phyloP scores from a whole-genome alignment of 2,888 invertebrate species.

The Cylindroiulus punctatus region DNA sequence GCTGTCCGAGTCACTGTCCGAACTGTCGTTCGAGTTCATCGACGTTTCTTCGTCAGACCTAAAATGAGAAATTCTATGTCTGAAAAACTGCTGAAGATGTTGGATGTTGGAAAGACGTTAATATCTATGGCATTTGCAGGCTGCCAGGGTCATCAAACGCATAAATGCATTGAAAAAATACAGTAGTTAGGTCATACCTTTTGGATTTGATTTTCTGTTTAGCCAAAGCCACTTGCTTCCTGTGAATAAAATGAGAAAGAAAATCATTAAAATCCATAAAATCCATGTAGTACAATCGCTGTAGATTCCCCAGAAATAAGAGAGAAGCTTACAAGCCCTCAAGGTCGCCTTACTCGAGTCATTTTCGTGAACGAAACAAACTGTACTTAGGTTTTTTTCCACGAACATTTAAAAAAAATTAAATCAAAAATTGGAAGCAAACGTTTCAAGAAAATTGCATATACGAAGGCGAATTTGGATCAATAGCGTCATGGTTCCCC shows the following conservation, averaged over 20 bases:
- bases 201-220: constrained; percentile 55
- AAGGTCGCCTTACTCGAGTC: neutral
- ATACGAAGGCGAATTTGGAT: constrained; percentile 1
- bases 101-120: too few species aligned
- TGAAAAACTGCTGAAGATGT: too few species aligned
- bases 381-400: neutral
- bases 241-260: constrained; percentile 48
- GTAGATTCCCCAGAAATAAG: neutral
- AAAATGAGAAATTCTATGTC: neutral
- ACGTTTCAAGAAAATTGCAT: neutral
- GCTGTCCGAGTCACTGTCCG: constrained; percentile 50
- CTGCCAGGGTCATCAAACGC: neutral
- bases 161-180: neutral
- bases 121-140: too few species aligned
- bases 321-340: neutral
- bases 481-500: neutral
- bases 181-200: constrained; percentile 52
- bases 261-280: neutral
- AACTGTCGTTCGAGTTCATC: constrained; percentile 34
- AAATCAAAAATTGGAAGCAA: neutral
- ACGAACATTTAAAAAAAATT: too few species aligned
- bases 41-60: constrained; percentile 48
- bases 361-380: neutral
- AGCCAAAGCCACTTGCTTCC: constrained; percentile 55
- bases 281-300: neutral